A percentile compares a stretch with the other conserved stretches of the same genome.
phyloP scores from a whole-genome alignment of 2,113 vertebrate species.

The Pterocles burchelli region DNA sequence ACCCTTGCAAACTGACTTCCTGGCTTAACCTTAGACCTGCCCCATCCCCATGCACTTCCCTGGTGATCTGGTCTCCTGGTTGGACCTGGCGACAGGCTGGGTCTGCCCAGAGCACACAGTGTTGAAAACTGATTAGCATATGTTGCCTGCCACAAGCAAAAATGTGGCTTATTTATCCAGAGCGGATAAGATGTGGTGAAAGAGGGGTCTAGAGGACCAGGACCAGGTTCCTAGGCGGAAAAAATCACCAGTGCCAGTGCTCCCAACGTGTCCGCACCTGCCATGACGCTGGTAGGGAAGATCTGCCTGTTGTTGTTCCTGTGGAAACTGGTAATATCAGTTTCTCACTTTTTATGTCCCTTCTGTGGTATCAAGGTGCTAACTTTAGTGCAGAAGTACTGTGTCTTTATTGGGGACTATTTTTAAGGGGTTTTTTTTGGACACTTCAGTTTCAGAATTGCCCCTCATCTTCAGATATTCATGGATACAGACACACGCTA shows the following conservation, averaged over 20 bases:
- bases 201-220: neutral
- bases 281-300: neutral
- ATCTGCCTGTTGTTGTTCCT: neutral
- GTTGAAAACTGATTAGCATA: neutral
- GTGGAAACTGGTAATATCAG: neutral
- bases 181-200: neutral
- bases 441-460: neutral
- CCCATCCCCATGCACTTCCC: neutral
- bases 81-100: neutral
- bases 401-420: neutral
- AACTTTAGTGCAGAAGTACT: neutral
- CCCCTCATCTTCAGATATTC: neutral
- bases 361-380: neutral
- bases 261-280: neutral
- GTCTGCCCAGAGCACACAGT: neutral
- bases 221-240: neutral
- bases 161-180: neutral
- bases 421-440: neutral
- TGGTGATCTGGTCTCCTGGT: neutral
- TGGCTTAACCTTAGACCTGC: neutral
- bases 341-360: neutral
- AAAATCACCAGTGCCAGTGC: neutral
- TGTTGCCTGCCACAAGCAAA: neutral
- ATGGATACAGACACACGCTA: neutral
- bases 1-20: neutral